phyloP scores from a whole-genome alignment of 2,797 vertebrate genomes.

The Micropoecilia bifurca region DNA sequence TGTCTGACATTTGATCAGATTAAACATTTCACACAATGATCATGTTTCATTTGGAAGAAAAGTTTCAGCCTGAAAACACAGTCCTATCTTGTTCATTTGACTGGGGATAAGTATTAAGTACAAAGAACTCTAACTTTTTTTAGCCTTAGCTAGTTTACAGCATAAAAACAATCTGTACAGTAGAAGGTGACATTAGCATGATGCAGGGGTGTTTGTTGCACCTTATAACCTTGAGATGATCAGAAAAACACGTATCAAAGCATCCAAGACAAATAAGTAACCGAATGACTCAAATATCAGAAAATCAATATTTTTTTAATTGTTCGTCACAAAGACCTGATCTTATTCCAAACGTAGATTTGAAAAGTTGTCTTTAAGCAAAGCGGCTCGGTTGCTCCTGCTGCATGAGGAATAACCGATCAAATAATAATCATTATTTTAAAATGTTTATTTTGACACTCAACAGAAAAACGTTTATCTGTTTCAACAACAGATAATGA shows the following conservation, averaged over 20 bases:
- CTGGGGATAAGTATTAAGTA: no score
- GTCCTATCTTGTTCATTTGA: no score
- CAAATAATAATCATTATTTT: no score
- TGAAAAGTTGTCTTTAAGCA: not conserved
- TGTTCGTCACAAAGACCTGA: no score
- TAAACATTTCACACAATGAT: not conserved
- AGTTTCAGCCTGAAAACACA: not conserved
- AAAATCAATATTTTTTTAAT: not conserved
- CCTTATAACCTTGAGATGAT: not conserved
- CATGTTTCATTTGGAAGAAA: not conserved
- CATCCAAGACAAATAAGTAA: not conserved
- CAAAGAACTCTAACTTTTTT: no score
- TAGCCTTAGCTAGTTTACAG: no score
- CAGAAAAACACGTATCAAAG: not conserved
- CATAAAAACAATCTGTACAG: not conserved
- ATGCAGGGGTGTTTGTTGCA: not conserved
- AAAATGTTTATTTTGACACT: not conserved
- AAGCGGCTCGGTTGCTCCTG: no score
- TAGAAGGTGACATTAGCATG: not conserved
- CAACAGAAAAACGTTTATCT: not conserved
- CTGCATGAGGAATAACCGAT: no score
- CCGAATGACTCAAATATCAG: not conserved
- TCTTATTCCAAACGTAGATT: not conserved
- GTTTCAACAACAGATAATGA: not conserved
- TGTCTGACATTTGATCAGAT: not conserved